Evolutionary conservation across 2,113 vertebrate species (phyloP), one percentile per base, ranked within the genome.

Genomic region (Crotalus horridus): DNA sequence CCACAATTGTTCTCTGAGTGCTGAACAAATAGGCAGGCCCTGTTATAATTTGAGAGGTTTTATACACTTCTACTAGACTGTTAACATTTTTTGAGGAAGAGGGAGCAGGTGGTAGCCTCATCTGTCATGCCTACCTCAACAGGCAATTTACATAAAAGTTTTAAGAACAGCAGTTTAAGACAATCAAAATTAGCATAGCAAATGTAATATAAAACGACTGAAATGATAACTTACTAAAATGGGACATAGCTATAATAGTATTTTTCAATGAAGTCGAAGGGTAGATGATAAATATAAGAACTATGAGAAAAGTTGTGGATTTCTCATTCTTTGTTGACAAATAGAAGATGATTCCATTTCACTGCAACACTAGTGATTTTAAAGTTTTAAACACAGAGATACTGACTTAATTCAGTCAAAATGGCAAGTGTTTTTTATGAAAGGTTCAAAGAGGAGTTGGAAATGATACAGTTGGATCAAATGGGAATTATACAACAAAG

Each of bases 11-110:
- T 39, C 54, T 87, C 51, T 87, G 69, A 95, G 86, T 10, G 4
- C 53, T 92, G 81, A 94, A 94, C 87, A 91, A 90, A 53, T 94
- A 90, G 89, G 94, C 95, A 90, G 89, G 94, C 95, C 93, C 93
- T 94, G 48, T 39, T 94, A 81, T 93, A 85, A 87, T 59, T 64
- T 93, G 95, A 94, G 6, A n/a, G 69, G 59, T 69, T 93, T 96
- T 96, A 96, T 93, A 89, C 89, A 96, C 81, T 64, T 90, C n/a
- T 94, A 53, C 89, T 91, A 92, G 93, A 92, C 89, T 95, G 95
- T 88, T 96, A 94, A 95, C 91, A 94, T 95, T 93, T 94, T 90
- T 95, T 93, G 58, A 69, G 94, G 92, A 96, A 95, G 90, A 94
- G 93, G 93, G 89, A 95, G 17, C 93, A 96, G 94, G 93, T 95